Percentiles rank a stretch among this genome's conserved stretches.
phyloP scores from a whole-genome alignment of 2,113 vertebrate species.

The Mus pahari region DNA sequence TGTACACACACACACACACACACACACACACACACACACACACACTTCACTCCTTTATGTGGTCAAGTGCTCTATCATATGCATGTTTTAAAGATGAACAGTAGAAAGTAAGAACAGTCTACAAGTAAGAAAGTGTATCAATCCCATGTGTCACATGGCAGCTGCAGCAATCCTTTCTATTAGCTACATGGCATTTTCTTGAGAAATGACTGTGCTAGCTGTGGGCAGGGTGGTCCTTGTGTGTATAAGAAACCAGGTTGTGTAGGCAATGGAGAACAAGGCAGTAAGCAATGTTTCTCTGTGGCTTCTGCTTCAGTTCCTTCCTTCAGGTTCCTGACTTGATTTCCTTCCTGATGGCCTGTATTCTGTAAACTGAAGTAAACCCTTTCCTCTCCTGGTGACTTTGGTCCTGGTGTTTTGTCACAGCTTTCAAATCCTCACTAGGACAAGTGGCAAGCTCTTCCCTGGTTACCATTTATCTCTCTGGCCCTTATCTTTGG shows the following conservation, averaged over 20 bases:
- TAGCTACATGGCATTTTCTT: background rate
- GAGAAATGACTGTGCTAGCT: background rate
- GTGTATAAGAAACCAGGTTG: background rate
- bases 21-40: background rate
- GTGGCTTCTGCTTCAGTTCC: background rate
- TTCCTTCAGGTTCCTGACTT: background rate
- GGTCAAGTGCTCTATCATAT: background rate
- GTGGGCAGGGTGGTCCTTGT: background rate
- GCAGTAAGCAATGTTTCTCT: background rate
- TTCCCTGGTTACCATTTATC: background rate
- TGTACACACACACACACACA: background rate
- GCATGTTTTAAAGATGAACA: conserved; percentile 24
- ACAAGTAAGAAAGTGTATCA: background rate
- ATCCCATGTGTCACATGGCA: background rate
- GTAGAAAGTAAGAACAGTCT: too few relatives aligned
- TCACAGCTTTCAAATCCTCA: background rate
- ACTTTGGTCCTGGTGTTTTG: background rate
- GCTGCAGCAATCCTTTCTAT: background rate
- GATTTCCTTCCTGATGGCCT: background rate
- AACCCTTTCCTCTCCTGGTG: background rate
- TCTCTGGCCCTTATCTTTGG: background rate
- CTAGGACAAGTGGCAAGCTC: background rate
- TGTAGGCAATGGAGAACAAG: background rate
- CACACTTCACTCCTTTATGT: background rate
- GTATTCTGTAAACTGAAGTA: background rate